Evolutionary conservation across 53 echinoderm and acorn worm genomes (phyloP).

Genomic region (Temnopleurus reevesii): DNA sequence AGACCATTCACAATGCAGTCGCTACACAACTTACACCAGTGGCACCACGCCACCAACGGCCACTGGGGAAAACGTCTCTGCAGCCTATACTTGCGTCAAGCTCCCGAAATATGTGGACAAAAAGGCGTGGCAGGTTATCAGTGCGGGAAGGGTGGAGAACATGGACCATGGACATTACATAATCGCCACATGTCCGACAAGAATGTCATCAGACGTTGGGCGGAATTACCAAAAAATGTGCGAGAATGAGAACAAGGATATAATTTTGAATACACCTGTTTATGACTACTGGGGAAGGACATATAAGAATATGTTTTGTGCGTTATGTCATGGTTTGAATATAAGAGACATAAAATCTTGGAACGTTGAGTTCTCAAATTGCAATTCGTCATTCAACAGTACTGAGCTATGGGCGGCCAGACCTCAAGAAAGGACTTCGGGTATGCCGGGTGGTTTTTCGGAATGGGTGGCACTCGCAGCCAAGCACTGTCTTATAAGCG

Average conservation of each 20-base stretch:
- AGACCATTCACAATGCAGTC: background rate
- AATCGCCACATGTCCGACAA: slow-evolving; percentile 26
- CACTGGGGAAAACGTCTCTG: background rate
- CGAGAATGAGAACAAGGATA: background rate
- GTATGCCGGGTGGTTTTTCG: background rate
- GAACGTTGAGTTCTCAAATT: slow-evolving; percentile 49
- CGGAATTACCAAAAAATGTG: slow-evolving; percentile 34
- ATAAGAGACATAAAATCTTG: slow-evolving; percentile 7
- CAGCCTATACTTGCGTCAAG: background rate
- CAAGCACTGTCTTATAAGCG: background rate
- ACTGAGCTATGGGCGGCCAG: background rate
- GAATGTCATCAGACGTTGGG: background rate
- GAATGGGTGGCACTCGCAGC: slow-evolving; percentile 14
- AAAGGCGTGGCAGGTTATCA: slow-evolving; percentile 20
- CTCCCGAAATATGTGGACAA: slow-evolving; percentile 11
- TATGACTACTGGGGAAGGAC: background rate
- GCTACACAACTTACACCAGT: background rate
- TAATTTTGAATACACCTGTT: slow-evolving; percentile 30
- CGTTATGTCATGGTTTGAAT: slow-evolving; percentile 30
- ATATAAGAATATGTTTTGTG: slow-evolving; percentile 55
- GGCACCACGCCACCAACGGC: background rate
- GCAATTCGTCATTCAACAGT: slow-evolving; percentile 39
- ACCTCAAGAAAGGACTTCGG: background rate
- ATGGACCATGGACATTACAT: slow-evolving; percentile 41
- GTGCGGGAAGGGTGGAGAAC: slow-evolving; percentile 7